Base-by-base conservation (phyloP, 2,888 invertebrate species). In the Neuroscelio doddi region DNA sequence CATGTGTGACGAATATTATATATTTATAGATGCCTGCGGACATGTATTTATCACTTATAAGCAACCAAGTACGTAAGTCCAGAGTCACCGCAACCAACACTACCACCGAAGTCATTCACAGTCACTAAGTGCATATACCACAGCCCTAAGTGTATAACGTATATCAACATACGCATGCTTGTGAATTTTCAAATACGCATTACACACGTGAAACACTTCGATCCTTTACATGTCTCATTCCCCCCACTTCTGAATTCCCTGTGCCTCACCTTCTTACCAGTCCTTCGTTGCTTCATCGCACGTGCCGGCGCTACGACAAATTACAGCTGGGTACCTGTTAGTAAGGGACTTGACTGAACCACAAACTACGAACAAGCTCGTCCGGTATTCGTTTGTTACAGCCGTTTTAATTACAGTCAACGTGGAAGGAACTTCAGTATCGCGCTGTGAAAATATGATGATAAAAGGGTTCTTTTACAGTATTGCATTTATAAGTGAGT, bases 281-380 rank as follows among this genome's bases (percentile, higher is more conserved):
- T 32, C 39, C 41, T 29, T 21, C 42, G 30, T 29, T 36, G 12
- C 53, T 46, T 45, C 29, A 41, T 53, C 58, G 55, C 63, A 41
- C 49, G 58, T 50, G 36, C 29, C 17, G 17, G 8, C 59, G 51
- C 55, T 24, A 47, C 59, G 56, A 58, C 62, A 58, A 62, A 58
- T 63, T 52, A 42, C 42, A 24, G 30, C 29, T 34, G 47, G 46
- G 57, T 47, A 36, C 47, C 24, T 56, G 56, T 63, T 63, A 57
- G 52, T 52, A 27, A 45, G 56, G 39, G 47, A 42, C 63, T 56
- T 46, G 51, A 57, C 46, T 56, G 50, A 57, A 63, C 63, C 63
- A 39, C 63, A 45, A 55, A 36, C 57, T 57, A 41, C 46, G 52
- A 58, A 63, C 59, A 59, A 67, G 58, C 49, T 45, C 58, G 63